These are phyloP conservation scores for Anabas testudineus DNA, from an alignment of 2,797 vertebrate genomes.

Conservation along the genomic window DNA sequence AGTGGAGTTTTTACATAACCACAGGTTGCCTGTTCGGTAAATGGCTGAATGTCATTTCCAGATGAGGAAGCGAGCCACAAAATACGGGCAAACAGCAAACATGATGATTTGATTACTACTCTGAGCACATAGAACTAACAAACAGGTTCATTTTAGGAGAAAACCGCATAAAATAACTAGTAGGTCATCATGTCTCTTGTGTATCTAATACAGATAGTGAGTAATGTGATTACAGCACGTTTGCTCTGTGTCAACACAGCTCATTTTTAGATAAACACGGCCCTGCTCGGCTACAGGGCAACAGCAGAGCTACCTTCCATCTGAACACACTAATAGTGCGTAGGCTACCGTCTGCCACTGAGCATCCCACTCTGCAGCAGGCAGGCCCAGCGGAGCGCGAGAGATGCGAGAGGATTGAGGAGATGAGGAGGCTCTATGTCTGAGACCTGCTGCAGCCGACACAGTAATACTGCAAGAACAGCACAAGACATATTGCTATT, in stretches of 20 bases:
- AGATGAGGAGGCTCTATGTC: conserved; percentile 60
- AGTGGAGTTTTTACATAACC: conserved; percentile 38
- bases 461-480: conserved; percentile 53
- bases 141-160: not conserved
- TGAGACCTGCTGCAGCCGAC: conserved; percentile 67
- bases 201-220: conserved; percentile 24
- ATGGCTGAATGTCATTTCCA: not conserved
- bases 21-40: conserved; percentile 44
- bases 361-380: conserved; percentile 64
- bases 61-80: not conserved
- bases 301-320: conserved; percentile 56
- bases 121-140: not conserved
- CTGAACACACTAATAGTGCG: conserved; percentile 61
- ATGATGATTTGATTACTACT: not conserved
- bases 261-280: conserved; percentile 52
- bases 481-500: conserved; percentile 66
- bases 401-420: conserved; percentile 44
- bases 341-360: conserved; percentile 52
- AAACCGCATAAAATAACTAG: not conserved
- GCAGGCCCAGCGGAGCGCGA: conserved; percentile 54
- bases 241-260: conserved; percentile 34
- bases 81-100: conserved; percentile 15
- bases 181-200: conserved; percentile 1
- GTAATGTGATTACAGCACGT: conserved; percentile 15
- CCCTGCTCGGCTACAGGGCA: conserved; percentile 39